Conservation (phyloP, 2,888 invertebrate species). For the Tenthredo mesomela region DNA sequence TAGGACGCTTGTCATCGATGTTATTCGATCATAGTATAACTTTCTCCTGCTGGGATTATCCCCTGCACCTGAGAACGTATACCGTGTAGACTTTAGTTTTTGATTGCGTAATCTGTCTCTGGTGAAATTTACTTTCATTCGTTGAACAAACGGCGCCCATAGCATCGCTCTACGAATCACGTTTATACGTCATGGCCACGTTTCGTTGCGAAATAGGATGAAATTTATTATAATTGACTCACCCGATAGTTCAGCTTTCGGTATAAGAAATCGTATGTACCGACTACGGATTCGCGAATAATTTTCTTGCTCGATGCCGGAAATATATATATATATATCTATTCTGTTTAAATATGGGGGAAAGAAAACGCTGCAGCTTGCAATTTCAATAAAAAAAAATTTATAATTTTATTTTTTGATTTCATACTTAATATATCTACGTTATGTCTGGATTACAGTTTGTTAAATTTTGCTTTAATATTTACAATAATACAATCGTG, state of each 20-base stretch:
- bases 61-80: background rate
- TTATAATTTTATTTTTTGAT: conserved; percentile 30
- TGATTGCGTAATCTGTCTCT: conserved; percentile 59
- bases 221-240: background rate
- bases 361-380: background rate
- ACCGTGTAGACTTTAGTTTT: background rate
- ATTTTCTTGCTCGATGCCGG: background rate
- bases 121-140: conserved; percentile 70
- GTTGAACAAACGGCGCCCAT: conserved; percentile 41
- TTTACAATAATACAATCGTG: background rate
- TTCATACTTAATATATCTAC: conserved; percentile 7
- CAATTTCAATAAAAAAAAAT: background rate
- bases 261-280: background rate
- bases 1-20: conserved; percentile 5
- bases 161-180: background rate
- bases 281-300: background rate
- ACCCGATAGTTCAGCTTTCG: background rate
- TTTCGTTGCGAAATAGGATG: conserved; percentile 14
- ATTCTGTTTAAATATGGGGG: background rate
- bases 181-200: background rate
- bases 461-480: background rate
- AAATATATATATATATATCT: background rate
- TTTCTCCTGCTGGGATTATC: conserved; percentile 20
- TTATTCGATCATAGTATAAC: conserved; percentile 17
- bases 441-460: background rate